Conservation (phyloP, 2,113 vertebrate genomes). For the Zosterops lateralis region DNA sequence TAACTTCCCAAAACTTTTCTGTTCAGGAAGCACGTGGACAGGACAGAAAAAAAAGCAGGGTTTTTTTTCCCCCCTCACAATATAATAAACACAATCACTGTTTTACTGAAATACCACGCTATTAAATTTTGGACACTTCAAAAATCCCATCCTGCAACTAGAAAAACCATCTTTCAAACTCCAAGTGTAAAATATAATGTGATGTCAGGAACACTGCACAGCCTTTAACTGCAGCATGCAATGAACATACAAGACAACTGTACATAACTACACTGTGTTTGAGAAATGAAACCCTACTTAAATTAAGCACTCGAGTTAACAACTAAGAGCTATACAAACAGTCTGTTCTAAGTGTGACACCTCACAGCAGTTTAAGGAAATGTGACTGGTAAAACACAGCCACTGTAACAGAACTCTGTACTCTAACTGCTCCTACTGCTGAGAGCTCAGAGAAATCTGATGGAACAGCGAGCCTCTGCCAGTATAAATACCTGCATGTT, state of each 20-base stretch:
- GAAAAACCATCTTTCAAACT: background rate
- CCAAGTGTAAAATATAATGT: background rate
- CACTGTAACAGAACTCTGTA: background rate
- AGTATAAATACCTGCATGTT: background rate
- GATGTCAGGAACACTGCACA: background rate
- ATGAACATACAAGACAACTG: background rate
- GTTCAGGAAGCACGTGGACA: background rate
- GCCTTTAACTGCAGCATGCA: background rate
- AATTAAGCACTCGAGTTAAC: background rate
- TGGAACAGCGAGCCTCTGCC: background rate
- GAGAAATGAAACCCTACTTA: background rate
- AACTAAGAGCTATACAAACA: background rate
- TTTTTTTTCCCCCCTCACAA: background rate
- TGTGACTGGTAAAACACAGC: background rate
- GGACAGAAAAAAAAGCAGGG: background rate
- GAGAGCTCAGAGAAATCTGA: background rate
- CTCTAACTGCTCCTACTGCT: background rate
- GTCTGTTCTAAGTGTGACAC: background rate
- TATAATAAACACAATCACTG: background rate
- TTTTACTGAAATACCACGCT: background rate
- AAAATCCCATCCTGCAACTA: background rate
- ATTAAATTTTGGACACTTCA: background rate
- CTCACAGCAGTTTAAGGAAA: background rate
- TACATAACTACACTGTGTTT: background rate
- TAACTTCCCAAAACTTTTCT: background rate